These are phyloP conservation scores for Kryphioiulus occultus DNA, from an alignment of 2,888 invertebrate genomes.

Conservation along the genomic window DNA sequence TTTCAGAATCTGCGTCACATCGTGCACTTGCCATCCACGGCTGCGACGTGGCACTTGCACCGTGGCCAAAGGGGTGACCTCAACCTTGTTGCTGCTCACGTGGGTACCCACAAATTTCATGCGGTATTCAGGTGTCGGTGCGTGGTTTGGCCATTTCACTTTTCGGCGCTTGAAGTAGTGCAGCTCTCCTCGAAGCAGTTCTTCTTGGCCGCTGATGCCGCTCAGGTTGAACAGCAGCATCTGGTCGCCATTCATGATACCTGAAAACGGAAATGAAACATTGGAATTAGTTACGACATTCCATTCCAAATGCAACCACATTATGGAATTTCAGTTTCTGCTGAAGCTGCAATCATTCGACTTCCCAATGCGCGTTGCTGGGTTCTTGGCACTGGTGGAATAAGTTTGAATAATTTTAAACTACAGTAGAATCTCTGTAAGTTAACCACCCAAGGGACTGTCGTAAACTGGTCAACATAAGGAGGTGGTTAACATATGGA, in stretches of 20 bases:
- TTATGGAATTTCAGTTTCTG: not conserved
- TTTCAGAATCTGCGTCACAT: conserved; percentile 59
- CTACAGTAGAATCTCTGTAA: too few relatives aligned
- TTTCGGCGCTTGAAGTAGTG: conserved; percentile 59
- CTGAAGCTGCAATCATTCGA: not conserved
- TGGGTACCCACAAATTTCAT: conserved; percentile 35
- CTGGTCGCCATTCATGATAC: conserved; percentile 51
- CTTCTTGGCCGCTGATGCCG: conserved; percentile 60
- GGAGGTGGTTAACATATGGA: too few relatives aligned
- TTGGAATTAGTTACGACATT: not conserved
- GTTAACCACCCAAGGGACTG: too few relatives aligned
- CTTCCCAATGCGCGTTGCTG: not conserved
- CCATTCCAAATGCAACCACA: too few relatives aligned
- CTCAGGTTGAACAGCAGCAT: conserved; percentile 63
- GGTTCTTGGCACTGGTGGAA: not conserved
- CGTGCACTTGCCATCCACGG: conserved; percentile 60
- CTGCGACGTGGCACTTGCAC: conserved; percentile 1
- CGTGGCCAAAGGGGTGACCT: conserved; percentile 40
- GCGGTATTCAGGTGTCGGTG: not conserved
- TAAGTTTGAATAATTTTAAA: not conserved
- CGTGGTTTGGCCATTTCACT: conserved; percentile 27
- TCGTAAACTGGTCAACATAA: too few relatives aligned
- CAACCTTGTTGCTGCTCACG: not conserved
- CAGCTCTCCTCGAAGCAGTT: conserved; percentile 61
- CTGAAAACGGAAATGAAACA: conserved; percentile 43